These are phyloP conservation scores for Cheumatopsyche charites DNA, from an alignment of 1,140 invertebrate species.

Conservation along the genomic window DNA sequence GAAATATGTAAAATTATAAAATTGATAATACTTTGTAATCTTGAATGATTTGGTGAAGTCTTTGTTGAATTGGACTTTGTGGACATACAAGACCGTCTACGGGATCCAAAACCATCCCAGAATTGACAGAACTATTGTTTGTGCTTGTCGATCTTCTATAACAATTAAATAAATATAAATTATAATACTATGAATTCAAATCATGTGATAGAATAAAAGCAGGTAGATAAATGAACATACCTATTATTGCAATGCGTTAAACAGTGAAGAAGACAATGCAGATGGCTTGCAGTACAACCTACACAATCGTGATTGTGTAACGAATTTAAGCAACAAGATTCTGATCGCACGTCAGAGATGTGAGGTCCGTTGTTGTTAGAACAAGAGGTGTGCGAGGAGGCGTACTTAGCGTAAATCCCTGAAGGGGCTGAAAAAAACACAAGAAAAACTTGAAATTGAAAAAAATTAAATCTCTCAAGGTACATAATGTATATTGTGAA, in stretches of 20 bases:
- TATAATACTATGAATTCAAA: not conserved
- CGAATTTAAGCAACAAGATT: constrained; percentile 29
- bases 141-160: not conserved
- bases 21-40: constrained; percentile 71
- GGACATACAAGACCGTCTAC: constrained; percentile 82
- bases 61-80: constrained; percentile 77
- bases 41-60: constrained; percentile 79
- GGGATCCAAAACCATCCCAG: constrained; percentile 51
- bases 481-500: not conserved
- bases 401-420: not conserved
- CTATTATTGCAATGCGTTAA: constrained; percentile 32
- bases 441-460: constrained; percentile 13
- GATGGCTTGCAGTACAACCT: constrained; percentile 29
- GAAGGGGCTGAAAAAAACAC: constrained; percentile 1
- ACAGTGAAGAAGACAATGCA: constrained; percentile 34
- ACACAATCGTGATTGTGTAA: constrained; percentile 22
- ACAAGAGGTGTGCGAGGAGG: not conserved
- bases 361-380: not conserved
- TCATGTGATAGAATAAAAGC: not conserved
- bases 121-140: constrained; percentile 3
- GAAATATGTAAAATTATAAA: not conserved
- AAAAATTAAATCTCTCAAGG: not conserved
- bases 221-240: constrained; percentile 1
- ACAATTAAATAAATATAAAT: not conserved
- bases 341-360: not conserved